A percentile compares a stretch with the other conserved stretches of the same genome.
These are phyloP conservation scores for Spilarctia lutea DNA, from an alignment of 2,888 invertebrate genomes.

Conservation along the genomic window DNA sequence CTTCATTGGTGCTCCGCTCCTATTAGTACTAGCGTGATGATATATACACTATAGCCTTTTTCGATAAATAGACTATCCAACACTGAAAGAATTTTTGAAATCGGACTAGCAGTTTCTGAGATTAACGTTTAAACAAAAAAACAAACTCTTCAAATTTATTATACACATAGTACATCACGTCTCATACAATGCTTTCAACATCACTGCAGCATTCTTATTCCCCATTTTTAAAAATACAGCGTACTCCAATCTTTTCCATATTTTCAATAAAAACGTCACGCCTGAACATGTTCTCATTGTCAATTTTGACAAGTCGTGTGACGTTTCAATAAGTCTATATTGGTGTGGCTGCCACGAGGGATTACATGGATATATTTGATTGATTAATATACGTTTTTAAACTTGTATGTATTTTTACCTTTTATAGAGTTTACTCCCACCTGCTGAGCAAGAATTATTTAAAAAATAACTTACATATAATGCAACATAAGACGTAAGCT, in stretches of 20 bases:
- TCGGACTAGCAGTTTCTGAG: too few species aligned
- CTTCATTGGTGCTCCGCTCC: too few species aligned
- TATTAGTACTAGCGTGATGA: too few species aligned
- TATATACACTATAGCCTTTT: too few species aligned
- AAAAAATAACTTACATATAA: background rate
- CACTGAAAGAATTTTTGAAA: too few species aligned
- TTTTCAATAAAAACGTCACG: background rate
- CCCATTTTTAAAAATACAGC: background rate
- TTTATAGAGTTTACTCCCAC: background rate
- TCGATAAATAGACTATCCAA: too few species aligned
- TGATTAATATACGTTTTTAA: conserved; percentile 4
- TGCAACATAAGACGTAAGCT: too few species aligned
- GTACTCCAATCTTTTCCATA: background rate
- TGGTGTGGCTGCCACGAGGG: background rate
- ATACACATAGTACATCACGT: too few species aligned
- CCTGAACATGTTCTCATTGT: background rate
- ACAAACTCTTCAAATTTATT: too few species aligned
- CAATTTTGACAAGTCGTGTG: background rate
- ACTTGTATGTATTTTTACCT: background rate
- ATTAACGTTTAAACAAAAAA: too few species aligned
- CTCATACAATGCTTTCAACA: too few species aligned
- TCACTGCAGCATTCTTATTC: too few species aligned
- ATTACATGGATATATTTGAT: background rate
- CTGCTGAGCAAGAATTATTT: background rate
- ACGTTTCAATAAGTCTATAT: background rate